These are phyloP conservation scores for Drosophila equinoxialis DNA, from an alignment of 1,140 invertebrate species.

Conservation along the genomic window DNA sequence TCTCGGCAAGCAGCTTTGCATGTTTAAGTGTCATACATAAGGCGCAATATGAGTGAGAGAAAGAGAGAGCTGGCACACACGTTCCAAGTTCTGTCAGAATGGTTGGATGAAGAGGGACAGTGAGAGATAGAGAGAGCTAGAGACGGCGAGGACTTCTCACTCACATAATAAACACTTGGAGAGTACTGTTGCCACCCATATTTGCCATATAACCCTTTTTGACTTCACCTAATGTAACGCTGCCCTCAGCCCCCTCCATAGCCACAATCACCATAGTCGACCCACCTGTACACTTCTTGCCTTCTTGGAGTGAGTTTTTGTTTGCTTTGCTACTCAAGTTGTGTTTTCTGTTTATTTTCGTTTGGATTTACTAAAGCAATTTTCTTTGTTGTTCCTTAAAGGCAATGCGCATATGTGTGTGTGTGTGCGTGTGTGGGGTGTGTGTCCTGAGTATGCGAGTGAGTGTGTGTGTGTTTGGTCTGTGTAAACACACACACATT, in stretches of 20 bases:
- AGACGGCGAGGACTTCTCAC: constrained; percentile 5
- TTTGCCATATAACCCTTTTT: constrained; percentile 75
- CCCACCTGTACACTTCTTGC: neutral
- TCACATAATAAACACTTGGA: constrained; percentile 72
- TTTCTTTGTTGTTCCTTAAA: constrained; percentile 75
- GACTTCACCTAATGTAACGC: constrained; percentile 66
- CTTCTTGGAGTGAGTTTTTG: constrained; percentile 44
- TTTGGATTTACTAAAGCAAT: constrained; percentile 80
- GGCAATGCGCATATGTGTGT: constrained; percentile 33
- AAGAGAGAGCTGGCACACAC: constrained; percentile 45
- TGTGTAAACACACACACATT: constrained; percentile 76
- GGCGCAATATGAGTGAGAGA: constrained; percentile 53
- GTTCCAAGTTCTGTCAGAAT: constrained; percentile 30
- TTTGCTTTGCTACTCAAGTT: constrained; percentile 78
- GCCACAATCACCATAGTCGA: constrained; percentile 31
- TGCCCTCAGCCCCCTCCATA: constrained; percentile 30
- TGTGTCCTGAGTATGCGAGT: neutral
- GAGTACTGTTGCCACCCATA: constrained; percentile 13
- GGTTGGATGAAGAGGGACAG: constrained; percentile 1
- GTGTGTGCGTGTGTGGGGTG: constrained; percentile 3
- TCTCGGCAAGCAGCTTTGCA: constrained; percentile 80
- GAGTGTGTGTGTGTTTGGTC: constrained; percentile 37
- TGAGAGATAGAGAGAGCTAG: too few species aligned
- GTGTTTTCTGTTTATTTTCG: constrained; percentile 77
- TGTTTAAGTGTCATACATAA: constrained; percentile 80